Evolutionary conservation across 2,888 invertebrate genomes (phyloP), one percentile per base, ranked within the genome.

Genomic region (Catocala sponsa): DNA sequence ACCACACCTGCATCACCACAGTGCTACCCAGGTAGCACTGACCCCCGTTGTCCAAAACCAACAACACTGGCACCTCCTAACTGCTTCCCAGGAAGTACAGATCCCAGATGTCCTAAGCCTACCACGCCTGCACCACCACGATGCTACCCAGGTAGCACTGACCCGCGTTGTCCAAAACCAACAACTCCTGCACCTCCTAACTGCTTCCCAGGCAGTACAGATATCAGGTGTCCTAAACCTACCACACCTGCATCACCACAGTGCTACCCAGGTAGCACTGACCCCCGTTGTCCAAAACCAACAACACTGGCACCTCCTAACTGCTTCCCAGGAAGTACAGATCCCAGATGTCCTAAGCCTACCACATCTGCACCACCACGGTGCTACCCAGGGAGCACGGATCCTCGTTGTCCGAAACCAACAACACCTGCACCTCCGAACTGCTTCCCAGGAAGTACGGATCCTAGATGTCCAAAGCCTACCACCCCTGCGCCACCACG

Each of bases 81-180:
- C 0, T 81, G 81, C 32, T 76, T 70, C 38, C 77, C 79, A 6
- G 80, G 81, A 70, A 84, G 52, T 86, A 57, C 74, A 59, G 59
- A 59, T 33, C 13, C 41, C 4, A 32, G 59, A 13, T 59, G 59
- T 13, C 58, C 58, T 6, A 55, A 59, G 46, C 65, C 83, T 76
- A 64, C 80, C 70, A 58, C 74, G 38, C 61, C 72, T 5, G 59
- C 51, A 6, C 54, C 62, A 10, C 77, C 64, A 0, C 62, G 66
- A 7, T 83, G 84, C 51, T 82, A 68, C 63, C 90, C 89, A 11
- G 89, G 89, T 43, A 83, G 82, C 6, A 72, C 68, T 1, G 85
- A 85, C 62, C 78, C 84, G 46, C 67, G 84, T 56, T 82, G 78
- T 54, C 72, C 82, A 7, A 58, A 73, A 59, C 76, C 83, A 33